Evolutionary conservation across 1,140 invertebrate species (phyloP).

Genomic region (Cephus cinctus): DNA sequence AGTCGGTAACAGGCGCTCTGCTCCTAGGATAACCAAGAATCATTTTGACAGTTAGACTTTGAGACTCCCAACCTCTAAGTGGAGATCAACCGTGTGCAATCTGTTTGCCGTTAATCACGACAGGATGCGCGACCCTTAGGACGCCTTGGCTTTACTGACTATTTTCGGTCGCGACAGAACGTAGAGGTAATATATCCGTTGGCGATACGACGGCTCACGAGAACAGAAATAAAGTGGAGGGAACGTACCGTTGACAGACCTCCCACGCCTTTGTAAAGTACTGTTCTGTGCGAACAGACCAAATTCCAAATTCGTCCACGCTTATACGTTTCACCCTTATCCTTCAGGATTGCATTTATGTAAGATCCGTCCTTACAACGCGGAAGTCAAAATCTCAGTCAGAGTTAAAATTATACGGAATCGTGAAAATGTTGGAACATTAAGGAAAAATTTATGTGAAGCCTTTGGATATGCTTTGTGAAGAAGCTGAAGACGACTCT

Average conservation of each 20-base stretch:
- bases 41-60: not conserved
- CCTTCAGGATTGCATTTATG: not conserved
- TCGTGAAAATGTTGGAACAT: too few relatives aligned
- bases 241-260: not conserved
- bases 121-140: not conserved
- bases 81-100: not conserved
- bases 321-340: not conserved
- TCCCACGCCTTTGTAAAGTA: too few relatives aligned
- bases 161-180: not conserved
- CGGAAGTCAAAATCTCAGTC: too few relatives aligned
- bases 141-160: too few relatives aligned
- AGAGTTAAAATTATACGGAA: too few relatives aligned
- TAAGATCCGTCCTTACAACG: constrained; percentile 1
- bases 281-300: not conserved
- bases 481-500: too few relatives aligned
- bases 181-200: constrained; percentile 10
- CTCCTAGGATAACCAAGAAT: not conserved
- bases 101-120: not conserved
- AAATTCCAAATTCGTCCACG: not conserved
- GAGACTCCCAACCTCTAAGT: not conserved
- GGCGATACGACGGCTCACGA: constrained; percentile 5
- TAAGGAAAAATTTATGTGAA: too few relatives aligned
- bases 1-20: not conserved
- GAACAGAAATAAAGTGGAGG: constrained; percentile 13
- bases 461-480: too few relatives aligned